Percentiles rank a stretch among this genome's conserved stretches.
phyloP scores from a whole-genome alignment of 2,888 invertebrate genomes.

The Cryptus armator region DNA sequence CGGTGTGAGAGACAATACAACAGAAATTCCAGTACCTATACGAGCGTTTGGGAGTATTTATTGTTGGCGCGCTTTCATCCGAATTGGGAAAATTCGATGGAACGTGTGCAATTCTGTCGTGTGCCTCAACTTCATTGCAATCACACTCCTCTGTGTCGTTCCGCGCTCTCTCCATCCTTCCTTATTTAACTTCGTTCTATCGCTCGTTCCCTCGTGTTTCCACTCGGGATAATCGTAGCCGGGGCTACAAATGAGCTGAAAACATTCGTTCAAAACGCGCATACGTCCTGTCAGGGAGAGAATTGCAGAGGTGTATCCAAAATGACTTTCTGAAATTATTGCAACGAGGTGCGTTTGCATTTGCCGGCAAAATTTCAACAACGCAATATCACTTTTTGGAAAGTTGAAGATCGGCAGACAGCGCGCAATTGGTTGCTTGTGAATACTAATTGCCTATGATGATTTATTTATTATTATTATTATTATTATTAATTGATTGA shows the following conservation, averaged over 20 bases:
- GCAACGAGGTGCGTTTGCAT: too few species aligned
- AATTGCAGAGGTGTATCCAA: too few species aligned
- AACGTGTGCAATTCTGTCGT: conserved; percentile 15
- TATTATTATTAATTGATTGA: too few species aligned
- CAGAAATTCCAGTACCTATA: background rate
- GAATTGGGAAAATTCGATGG: conserved; percentile 11
- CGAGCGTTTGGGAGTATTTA: background rate
- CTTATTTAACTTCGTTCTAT: background rate
- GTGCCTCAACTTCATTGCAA: conserved; percentile 1
- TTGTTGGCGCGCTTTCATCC: conserved; percentile 1
- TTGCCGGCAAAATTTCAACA: too few species aligned
- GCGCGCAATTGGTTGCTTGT: too few species aligned
- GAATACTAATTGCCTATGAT: too few species aligned
- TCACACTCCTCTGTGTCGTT: background rate
- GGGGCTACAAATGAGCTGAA: background rate
- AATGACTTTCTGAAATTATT: too few species aligned
- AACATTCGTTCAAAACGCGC: background rate
- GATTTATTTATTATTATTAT: too few species aligned
- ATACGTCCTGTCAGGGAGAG: too few species aligned
- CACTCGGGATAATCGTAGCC: background rate
- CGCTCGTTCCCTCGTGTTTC: background rate
- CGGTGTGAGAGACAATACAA: conserved; percentile 1
- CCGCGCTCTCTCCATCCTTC: background rate
- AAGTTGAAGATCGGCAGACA: too few species aligned
- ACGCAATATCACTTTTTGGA: too few species aligned